These are phyloP conservation scores for Clitarchus hookeri DNA, from an alignment of 2,888 invertebrate species.

Conservation along the genomic window DNA sequence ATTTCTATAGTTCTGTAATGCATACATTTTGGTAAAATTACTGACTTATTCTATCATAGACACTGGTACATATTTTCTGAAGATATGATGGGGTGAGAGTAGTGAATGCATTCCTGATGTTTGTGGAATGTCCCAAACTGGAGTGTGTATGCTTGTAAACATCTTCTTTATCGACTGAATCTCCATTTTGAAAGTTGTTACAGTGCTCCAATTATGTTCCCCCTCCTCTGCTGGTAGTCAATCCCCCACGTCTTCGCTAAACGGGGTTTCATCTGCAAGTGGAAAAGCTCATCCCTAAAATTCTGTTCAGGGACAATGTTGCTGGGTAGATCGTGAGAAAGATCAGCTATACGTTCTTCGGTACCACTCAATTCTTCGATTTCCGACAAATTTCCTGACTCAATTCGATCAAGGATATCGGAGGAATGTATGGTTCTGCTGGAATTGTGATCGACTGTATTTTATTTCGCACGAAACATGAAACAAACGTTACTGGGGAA, in stretches of 20 bases:
- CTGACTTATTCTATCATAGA: background rate
- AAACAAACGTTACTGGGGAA: too few relatives aligned
- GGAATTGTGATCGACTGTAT: too few relatives aligned
- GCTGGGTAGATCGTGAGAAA: too few relatives aligned
- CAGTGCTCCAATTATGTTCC: background rate
- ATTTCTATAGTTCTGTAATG: background rate
- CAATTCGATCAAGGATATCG: too few relatives aligned
- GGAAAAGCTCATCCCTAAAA: too few relatives aligned
- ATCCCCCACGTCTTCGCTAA: background rate
- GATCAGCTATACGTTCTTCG: too few relatives aligned
- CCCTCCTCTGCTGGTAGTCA: background rate
- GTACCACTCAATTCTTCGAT: too few relatives aligned
- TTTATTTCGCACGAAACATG: too few relatives aligned
- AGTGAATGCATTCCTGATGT: background rate
- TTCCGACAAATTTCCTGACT: too few relatives aligned
- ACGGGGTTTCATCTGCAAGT: too few relatives aligned
- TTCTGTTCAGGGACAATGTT: too few relatives aligned
- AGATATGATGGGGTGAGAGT: background rate
- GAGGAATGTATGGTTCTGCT: too few relatives aligned
- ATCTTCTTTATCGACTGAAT: background rate
- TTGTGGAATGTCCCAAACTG: background rate
- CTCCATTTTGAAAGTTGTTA: background rate
- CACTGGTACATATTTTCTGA: background rate
- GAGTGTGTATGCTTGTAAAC: background rate
- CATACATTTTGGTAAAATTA: background rate